These are phyloP conservation scores for Bombyx mandarina DNA, from an alignment of 1,140 invertebrate genomes.

Conservation along the genomic window DNA sequence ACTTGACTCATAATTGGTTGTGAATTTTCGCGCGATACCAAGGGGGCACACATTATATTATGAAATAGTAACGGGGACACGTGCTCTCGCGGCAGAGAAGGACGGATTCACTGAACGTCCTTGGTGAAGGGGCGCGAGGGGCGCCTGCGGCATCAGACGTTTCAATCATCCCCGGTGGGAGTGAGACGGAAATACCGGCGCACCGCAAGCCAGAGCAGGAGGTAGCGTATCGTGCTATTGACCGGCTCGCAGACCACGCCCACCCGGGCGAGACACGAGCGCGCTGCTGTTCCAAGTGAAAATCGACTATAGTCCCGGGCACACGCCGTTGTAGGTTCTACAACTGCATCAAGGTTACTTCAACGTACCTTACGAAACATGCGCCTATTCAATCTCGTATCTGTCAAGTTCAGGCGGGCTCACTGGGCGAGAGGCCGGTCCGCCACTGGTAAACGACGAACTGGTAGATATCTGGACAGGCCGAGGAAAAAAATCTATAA, in stretches of 20 bases:
- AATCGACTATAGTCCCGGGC: conserved; percentile 66
- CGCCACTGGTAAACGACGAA: conserved; percentile 5
- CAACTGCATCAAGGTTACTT: conserved; percentile 58
- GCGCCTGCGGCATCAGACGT: conserved; percentile 69
- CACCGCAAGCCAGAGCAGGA: conserved; percentile 34
- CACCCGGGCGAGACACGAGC: conserved; percentile 59
- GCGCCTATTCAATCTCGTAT: conserved; percentile 28
- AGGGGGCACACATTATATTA: conserved; percentile 66
- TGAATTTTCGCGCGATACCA: conserved; percentile 61
- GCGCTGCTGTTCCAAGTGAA: conserved; percentile 64
- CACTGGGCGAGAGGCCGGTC: no score
- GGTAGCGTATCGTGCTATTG: conserved; percentile 58
- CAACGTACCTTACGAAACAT: conserved; percentile 30
- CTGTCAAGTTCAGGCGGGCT: conserved; percentile 9
- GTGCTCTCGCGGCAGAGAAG: conserved; percentile 67
- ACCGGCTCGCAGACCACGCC: conserved; percentile 65
- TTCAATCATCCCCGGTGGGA: conserved; percentile 66
- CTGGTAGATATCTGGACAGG: conserved; percentile 9
- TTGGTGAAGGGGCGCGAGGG: conserved; percentile 60
- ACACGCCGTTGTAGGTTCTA: conserved; percentile 40
- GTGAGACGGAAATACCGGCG: conserved; percentile 29
- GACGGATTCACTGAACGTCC: conserved; percentile 71
- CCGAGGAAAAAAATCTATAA: conserved; percentile 21
- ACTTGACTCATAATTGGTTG: conserved; percentile 66
- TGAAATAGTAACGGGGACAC: conserved; percentile 67